These are phyloP conservation scores for Panulirus ornatus DNA, from an alignment of 1,140 invertebrate genomes.

Conservation along the genomic window DNA sequence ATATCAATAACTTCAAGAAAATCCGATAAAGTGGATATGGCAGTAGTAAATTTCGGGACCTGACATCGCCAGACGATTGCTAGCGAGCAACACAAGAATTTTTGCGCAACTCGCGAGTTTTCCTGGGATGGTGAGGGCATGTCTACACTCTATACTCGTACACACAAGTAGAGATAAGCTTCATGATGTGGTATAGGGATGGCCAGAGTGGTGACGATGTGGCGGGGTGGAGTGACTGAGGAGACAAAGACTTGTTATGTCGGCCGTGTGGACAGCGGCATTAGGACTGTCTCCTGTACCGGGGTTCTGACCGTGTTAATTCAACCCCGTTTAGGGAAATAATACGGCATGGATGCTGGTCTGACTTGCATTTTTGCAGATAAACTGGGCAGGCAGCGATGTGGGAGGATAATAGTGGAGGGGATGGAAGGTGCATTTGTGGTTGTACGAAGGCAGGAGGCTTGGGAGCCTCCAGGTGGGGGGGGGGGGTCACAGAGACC, in stretches of 20 bases:
- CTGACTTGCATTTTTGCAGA: background rate
- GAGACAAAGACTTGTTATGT: background rate
- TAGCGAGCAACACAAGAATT: conserved; percentile 46
- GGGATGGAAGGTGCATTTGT: conserved; percentile 13
- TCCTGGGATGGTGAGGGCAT: background rate
- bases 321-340: background rate
- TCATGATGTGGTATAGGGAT: no score
- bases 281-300: background rate
- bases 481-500: conserved; percentile 23
- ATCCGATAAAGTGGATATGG: conserved; percentile 9
- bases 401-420: background rate
- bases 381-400: background rate
- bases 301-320: background rate
- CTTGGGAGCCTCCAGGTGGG: conserved; percentile 13
- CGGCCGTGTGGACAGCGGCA: background rate
- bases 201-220: background rate
- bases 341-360: background rate
- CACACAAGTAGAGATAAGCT: background rate
- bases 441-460: background rate
- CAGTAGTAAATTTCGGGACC: conserved; percentile 43
- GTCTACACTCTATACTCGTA: background rate
- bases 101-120: conserved; percentile 47
- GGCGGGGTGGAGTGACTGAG: background rate
- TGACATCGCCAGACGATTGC: conserved; percentile 7
- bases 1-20: background rate